Evolutionary conservation across 2,113 vertebrate genomes (phyloP), one percentile per base, ranked within the genome.

Genomic region (Mesembrinibis cayennensis): DNA sequence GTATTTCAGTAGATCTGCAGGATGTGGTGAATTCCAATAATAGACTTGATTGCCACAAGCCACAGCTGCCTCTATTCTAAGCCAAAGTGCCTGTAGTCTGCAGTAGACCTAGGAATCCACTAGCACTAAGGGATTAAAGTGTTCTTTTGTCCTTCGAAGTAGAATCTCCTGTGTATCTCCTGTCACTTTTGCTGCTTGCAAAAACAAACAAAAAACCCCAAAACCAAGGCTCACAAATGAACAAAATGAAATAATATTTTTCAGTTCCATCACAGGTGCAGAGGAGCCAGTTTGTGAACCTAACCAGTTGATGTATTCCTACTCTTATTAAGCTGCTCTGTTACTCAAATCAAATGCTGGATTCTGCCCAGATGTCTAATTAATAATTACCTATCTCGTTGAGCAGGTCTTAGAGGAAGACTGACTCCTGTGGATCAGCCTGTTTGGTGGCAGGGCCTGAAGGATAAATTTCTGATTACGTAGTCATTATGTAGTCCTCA

Each of bases 1-100:
- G 52, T 92, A 93, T 97, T 97, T 96, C 84, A 88, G 92, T 73
- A 73, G 95, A 84, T 94, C 78, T 97, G 69, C 91, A 97, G 94
- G 95, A 95, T 95, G 93, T 94, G 93, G 95, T 90, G 56, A 71
- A 29, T 78, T 97, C 93, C 85, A 90, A 26, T 95, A 92, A 93
- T 70, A 95, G 95, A 72, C 49, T 92, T 82, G 84, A 86, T 89
- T 84, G 84, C 84, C 10, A 0, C 87, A 97, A 94, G 56, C 90
- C 92, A 76, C 94, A 94, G 81, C 81, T 96, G 79, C 82, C 92
- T 95, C 82, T 96, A 1, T 94, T 89, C 81, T 82, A 89, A 92
- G 66, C 91, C 87, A 59, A 32, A 93, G 84, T 82, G 79, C 67
- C 72, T 85, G 55, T 73, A 85, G 63, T 38, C 73, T 95, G 80